Conservation (phyloP, 2,797 vertebrate genomes). For the Galagoides demidoff region DNA sequence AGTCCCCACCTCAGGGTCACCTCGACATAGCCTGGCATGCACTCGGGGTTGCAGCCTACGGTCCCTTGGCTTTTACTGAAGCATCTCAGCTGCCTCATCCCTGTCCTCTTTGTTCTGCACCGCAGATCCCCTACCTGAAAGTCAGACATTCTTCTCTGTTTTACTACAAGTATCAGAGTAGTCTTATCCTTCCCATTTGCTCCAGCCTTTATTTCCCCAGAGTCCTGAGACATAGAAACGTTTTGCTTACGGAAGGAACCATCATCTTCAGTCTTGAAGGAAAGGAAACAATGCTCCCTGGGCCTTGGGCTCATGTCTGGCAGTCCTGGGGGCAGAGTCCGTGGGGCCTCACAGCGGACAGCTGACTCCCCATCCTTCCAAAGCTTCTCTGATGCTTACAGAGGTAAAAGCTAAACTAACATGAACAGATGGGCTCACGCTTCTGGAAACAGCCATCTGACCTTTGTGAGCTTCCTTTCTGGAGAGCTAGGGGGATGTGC, state of each 20-base stretch:
- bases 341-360: not conserved
- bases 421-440: not conserved
- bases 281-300: not conserved
- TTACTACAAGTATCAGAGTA: not conserved
- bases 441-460: not conserved
- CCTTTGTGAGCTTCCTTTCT: not conserved
- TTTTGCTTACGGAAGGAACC: not conserved
- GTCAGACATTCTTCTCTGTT: not conserved
- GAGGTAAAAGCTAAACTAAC: not conserved
- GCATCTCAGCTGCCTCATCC: not conserved
- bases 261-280: not conserved
- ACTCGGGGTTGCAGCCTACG: not conserved
- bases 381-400: not conserved
- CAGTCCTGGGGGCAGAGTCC: not conserved
- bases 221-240: not conserved
- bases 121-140: not conserved
- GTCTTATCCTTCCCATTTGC: not conserved
- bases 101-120: not conserved
- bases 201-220: not conserved
- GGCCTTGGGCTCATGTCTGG: not conserved
- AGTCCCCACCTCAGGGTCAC: not conserved
- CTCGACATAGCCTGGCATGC: no score
- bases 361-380: not conserved
- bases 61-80: not conserved
- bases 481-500: not conserved